Evolutionary conservation across 2,113 vertebrate species (phyloP), one percentile per base, ranked within the genome.

Genomic region (Colossoma macropomum): DNA sequence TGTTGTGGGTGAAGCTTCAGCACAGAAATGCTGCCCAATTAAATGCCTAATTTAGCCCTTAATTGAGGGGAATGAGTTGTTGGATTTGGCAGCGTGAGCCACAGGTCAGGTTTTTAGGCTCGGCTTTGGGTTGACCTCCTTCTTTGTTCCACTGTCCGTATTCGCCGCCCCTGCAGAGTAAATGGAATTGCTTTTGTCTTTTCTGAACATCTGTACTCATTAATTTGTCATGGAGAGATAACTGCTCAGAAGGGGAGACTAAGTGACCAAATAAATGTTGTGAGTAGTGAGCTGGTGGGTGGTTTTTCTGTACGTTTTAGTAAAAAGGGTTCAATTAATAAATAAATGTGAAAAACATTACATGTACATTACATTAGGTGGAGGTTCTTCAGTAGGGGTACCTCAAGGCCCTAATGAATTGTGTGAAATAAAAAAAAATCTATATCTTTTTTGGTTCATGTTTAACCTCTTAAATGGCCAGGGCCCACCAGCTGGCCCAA

Each of bases 41-140:
- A 85, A 90, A 84, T 90, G 86, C 86, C 87, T 86, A 81, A 88
- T 92, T 92, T 88, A 86, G 38, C 16, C 88, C 87, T 91, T 89
- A 89, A 90, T 90, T 90, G 89, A 83, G 86, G 79, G 79, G 82
- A 88, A 81, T 84, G 84, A 81, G 65, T 84, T 89, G 85, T 86
- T 86, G 72, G 83, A 77, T 86, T 88, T 88, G 86, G 87, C 86
- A 60, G 62, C 25, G 21, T 13, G 48, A 87, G 86, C 41, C 34
- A 59, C 32, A 41, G 71, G 72, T 25, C 25, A 50, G 16, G 56
- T 32, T 76, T 62, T 76, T 17, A 76, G 48, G 16, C 21, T 34
- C 74, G 32, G 3, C 63, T 59, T 82, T 59, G 74, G 75, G 71
- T 63, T 77, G 60, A 63, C 41, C 52, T n/a, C 34, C 56, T 66